phyloP scores from a whole-genome alignment of 2,797 vertebrate genomes.

The Emys orbicularis region DNA sequence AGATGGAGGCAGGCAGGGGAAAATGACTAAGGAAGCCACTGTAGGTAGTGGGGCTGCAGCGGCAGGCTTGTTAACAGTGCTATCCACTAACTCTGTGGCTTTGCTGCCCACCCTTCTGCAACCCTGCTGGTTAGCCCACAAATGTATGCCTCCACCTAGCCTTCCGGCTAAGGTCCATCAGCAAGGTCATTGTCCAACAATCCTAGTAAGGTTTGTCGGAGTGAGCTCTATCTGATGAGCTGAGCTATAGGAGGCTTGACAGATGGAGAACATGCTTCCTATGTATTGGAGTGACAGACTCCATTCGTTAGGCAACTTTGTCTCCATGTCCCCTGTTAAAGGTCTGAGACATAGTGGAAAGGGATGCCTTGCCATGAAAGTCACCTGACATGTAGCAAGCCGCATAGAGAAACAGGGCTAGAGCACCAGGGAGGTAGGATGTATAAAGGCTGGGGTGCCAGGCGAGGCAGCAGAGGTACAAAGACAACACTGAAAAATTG shows the following conservation, averaged over 20 bases:
- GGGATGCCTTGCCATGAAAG: not conserved
- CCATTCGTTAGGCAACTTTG: not conserved
- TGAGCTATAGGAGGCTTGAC: conserved; percentile 61
- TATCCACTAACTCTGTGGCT: not conserved
- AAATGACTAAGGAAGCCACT: not conserved
- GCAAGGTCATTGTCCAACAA: not conserved
- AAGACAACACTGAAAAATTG: conserved; percentile 45
- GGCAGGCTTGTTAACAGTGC: not conserved
- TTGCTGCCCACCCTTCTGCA: not conserved
- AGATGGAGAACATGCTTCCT: conserved; percentile 3
- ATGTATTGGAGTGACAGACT: not conserved
- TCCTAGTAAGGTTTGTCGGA: not conserved
- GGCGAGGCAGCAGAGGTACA: conserved; percentile 7
- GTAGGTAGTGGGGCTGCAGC: not conserved
- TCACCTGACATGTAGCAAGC: not conserved
- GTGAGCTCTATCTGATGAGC: not conserved
- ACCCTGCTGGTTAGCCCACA: not conserved
- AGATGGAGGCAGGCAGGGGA: not conserved
- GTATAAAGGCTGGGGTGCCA: conserved; percentile 33
- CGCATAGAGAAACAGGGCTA: not conserved
- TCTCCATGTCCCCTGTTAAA: not conserved
- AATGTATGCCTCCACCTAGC: not conserved
- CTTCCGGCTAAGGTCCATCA: not conserved
- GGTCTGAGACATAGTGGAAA: not conserved
- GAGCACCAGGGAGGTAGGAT: conserved; percentile 10